phyloP scores from a whole-genome alignment of 2,797 vertebrate species.

The Adelosebastes latens region DNA sequence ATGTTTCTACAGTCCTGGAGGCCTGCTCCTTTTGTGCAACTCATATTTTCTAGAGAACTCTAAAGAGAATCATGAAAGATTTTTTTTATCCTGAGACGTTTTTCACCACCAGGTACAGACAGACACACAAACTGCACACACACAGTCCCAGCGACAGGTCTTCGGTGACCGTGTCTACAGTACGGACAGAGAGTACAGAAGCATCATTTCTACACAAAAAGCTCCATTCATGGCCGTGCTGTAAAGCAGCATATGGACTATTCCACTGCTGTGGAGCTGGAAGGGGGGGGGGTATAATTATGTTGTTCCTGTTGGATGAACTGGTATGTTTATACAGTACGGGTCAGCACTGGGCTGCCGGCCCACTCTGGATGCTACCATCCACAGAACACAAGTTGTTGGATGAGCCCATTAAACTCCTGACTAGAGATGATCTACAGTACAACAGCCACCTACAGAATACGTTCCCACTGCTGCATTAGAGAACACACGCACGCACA shows the following conservation, averaged over 20 bases:
- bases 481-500: conserved; percentile 23
- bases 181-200: background rate
- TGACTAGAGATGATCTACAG: conserved; percentile 2
- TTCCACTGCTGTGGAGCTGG: conserved; percentile 28
- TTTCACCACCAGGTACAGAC: background rate
- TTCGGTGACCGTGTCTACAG: background rate
- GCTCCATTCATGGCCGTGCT: conserved; percentile 47
- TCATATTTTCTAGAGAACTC: background rate
- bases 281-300: conserved; percentile 50
- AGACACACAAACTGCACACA: background rate
- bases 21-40: background rate
- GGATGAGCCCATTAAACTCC: conserved; percentile 7
- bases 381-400: background rate
- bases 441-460: background rate
- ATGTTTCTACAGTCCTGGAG: too few species aligned
- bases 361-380: background rate
- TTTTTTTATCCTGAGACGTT: background rate
- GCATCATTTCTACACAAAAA: conserved; percentile 36
- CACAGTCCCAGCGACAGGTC: background rate
- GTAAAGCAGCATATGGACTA: conserved; percentile 49
- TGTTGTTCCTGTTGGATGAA: conserved; percentile 51
- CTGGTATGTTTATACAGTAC: conserved; percentile 37
- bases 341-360: background rate
- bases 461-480: conserved; percentile 8
- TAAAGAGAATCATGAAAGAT: background rate